Percentiles rank a stretch among this genome's conserved stretches.
Evolutionary conservation across 2,113 vertebrate species (phyloP).

Genomic region (Chrysochloris asiatica): DNA sequence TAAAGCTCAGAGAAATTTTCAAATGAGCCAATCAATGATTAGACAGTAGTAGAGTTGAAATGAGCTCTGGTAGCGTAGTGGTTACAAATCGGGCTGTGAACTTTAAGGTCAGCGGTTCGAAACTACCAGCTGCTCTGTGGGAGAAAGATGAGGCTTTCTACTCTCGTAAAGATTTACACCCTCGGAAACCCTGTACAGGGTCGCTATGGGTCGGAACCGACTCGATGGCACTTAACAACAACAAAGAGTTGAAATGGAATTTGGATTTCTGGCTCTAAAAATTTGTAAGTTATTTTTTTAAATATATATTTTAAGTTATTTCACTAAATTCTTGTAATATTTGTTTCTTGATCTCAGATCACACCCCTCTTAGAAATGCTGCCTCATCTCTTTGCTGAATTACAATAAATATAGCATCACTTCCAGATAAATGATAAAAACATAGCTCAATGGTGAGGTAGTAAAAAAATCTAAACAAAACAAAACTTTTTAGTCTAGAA

Average conservation of each 20-base stretch:
- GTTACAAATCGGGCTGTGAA: no score
- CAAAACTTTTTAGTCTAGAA: not conserved
- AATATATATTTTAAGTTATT: not conserved
- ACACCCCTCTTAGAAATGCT: not conserved
- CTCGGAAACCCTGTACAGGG: no score
- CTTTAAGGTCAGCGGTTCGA: no score
- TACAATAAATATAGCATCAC: not conserved
- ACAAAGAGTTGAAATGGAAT: not conserved
- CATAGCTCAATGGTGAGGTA: not conserved
- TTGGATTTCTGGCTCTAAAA: not conserved
- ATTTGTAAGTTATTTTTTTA: constrained; percentile 3
- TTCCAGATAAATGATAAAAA: not conserved
- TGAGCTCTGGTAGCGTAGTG: no score
- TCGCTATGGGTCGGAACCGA: no score
- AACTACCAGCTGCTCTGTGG: no score
- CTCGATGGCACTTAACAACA: no score
- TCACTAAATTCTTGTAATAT: not conserved
- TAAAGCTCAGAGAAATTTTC: not conserved
- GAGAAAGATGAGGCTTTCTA: no score
- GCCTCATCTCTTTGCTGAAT: not conserved
- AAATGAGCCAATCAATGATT: not conserved
- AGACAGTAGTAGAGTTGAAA: not conserved
- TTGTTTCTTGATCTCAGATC: not conserved
- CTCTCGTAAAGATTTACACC: no score
- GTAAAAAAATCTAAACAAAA: no score